A percentile compares a stretch with the other conserved stretches of the same genome.
Evolutionary conservation across 2,888 invertebrate genomes (phyloP).

Genomic region (Seira ritae): DNA sequence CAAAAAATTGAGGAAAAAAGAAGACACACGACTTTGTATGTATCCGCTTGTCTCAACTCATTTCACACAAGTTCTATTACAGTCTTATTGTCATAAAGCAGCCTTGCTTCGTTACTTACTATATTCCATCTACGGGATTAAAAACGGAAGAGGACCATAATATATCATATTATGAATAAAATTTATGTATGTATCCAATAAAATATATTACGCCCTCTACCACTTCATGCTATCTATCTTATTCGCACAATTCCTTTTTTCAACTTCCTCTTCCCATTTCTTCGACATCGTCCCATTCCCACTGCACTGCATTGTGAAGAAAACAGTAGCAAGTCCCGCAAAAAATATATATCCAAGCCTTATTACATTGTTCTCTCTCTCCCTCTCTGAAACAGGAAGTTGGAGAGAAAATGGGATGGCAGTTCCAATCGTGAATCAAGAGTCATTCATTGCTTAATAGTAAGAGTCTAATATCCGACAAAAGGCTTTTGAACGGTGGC

Average conservation of each 20-base stretch:
- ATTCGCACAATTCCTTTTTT: conserved; percentile 29
- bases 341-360: too few relatives aligned
- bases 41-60: conserved; percentile 62
- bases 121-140: too few relatives aligned
- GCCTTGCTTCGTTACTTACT: too few relatives aligned
- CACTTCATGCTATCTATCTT: conserved; percentile 46
- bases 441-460: conserved; percentile 47
- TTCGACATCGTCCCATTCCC: too few relatives aligned
- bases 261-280: conserved; percentile 38
- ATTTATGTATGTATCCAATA: too few relatives aligned
- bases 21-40: conserved; percentile 36
- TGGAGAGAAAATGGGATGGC: conserved; percentile 20
- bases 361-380: not conserved
- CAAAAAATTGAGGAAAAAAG: conserved; percentile 4
- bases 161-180: too few relatives aligned
- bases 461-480: not conserved
- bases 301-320: too few relatives aligned
- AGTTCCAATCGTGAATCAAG: conserved; percentile 59
- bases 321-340: too few relatives aligned
- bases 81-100: conserved; percentile 32
- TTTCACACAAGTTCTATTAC: conserved; percentile 64
- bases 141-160: too few relatives aligned
- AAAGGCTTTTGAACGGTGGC: too few relatives aligned
- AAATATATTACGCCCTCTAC: too few relatives aligned
- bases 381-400: conserved; percentile 35